phyloP scores from a whole-genome alignment of 2,888 invertebrate genomes.

The Camptogramma bilineatum region DNA sequence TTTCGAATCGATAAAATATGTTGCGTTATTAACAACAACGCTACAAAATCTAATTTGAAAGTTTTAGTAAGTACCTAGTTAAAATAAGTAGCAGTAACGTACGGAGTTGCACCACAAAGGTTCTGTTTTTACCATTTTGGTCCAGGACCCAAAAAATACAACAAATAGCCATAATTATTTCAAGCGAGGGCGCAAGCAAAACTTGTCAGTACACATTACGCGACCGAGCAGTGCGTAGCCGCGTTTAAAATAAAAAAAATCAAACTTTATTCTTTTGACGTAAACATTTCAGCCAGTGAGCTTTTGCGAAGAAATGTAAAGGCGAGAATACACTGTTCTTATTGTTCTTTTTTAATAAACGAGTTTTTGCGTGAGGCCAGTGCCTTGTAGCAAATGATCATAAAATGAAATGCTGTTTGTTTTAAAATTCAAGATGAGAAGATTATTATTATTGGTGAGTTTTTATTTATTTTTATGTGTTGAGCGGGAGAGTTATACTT shows the following conservation, averaged over 20 bases:
- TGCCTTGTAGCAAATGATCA: slow-evolving; percentile 49
- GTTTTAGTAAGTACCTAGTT: too few species aligned
- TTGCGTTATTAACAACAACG: too few species aligned
- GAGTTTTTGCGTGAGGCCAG: slow-evolving; percentile 57
- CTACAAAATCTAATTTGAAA: background rate
- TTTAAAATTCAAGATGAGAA: slow-evolving; percentile 49
- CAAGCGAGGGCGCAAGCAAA: slow-evolving; percentile 69
- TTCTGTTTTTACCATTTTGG: background rate
- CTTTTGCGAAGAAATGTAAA: slow-evolving; percentile 28
- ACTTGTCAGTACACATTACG: slow-evolving; percentile 66
- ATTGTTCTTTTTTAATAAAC: slow-evolving; percentile 45
- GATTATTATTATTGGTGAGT: slow-evolving; percentile 52
- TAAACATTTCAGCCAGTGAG: slow-evolving; percentile 20
- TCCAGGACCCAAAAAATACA: slow-evolving; percentile 55
- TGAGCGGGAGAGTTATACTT: background rate
- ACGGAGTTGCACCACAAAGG: background rate
- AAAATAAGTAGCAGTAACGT: background rate
- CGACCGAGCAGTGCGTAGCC: slow-evolving; percentile 56
- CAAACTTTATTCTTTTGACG: slow-evolving; percentile 6
- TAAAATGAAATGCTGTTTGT: slow-evolving; percentile 61
- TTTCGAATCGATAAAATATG: too few species aligned
- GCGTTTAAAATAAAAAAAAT: slow-evolving; percentile 42
- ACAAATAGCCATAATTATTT: slow-evolving; percentile 78
- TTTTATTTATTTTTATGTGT: background rate
- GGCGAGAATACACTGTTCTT: slow-evolving; percentile 11